These are phyloP conservation scores for Lydus trimaculatus DNA, from an alignment of 2,888 invertebrate genomes.

Conservation along the genomic window DNA sequence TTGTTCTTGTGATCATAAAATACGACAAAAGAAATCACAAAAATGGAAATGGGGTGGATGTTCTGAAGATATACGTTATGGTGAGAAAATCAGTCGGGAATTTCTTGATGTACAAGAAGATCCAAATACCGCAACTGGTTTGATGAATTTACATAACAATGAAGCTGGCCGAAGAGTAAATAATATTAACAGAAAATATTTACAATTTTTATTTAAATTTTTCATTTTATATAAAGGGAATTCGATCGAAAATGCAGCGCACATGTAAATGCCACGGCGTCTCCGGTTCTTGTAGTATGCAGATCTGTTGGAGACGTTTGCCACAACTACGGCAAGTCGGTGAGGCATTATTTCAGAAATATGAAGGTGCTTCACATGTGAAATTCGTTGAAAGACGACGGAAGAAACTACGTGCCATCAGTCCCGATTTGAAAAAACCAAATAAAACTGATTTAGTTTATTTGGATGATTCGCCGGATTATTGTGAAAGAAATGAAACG, in stretches of 20 bases:
- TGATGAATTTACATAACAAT: constrained; percentile 93
- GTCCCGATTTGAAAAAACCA: constrained; percentile 83
- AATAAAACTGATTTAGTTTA: constrained; percentile 91
- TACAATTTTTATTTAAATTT: neutral
- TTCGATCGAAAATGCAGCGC: constrained; percentile 80
- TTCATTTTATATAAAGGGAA: constrained; percentile 61
- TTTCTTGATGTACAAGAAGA: constrained; percentile 87
- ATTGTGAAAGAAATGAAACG: constrained; percentile 86
- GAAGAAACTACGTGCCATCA: constrained; percentile 75
- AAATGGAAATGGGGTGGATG: constrained; percentile 95
- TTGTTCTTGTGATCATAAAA: constrained; percentile 83
- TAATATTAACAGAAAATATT: constrained; percentile 11
- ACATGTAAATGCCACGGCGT: constrained; percentile 95
- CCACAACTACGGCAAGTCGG: constrained; percentile 80
- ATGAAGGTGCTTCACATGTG: constrained; percentile 88
- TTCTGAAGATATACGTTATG: constrained; percentile 88
- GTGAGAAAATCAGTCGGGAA: constrained; percentile 84
- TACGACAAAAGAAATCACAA: constrained; percentile 66
- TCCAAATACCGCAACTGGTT: constrained; percentile 72
- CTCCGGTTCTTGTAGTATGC: constrained; percentile 89
- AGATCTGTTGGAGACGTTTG: constrained; percentile 89
- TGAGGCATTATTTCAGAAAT: constrained; percentile 77
- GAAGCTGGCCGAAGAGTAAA: constrained; percentile 87
- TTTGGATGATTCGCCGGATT: constrained; percentile 90
- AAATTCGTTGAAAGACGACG: constrained; percentile 71